These are phyloP conservation scores for Pterocles gutturalis DNA, from an alignment of 2,113 vertebrate genomes.

Conservation along the genomic window DNA sequence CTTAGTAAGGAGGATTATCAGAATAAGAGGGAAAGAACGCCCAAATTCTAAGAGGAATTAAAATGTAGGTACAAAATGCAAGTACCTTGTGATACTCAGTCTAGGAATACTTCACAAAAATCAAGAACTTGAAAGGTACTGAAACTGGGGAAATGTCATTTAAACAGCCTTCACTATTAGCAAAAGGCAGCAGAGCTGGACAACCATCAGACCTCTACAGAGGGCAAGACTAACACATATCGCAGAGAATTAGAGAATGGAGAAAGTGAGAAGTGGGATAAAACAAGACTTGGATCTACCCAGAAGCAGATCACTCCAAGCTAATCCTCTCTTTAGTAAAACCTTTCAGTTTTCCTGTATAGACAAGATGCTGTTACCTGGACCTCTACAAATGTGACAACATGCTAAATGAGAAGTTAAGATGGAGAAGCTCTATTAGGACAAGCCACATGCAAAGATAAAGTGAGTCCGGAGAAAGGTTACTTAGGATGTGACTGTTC, in stretches of 20 bases:
- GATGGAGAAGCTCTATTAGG: background rate
- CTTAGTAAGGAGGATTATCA: background rate
- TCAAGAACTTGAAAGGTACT: background rate
- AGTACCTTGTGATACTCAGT: background rate
- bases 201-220: background rate
- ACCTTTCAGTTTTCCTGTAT: background rate
- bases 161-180: background rate
- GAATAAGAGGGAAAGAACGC: background rate
- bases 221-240: background rate
- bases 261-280: slow-evolving; percentile 21
- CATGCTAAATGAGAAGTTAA: background rate
- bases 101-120: background rate
- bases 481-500: background rate
- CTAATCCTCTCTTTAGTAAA: background rate
- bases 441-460: background rate
- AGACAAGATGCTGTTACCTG: background rate
- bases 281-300: background rate
- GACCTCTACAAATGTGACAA: background rate
- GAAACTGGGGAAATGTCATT: background rate
- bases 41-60: background rate
- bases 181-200: background rate
- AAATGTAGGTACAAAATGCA: background rate
- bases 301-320: background rate
- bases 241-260: background rate
- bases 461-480: background rate